Percentiles rank a stretch among this genome's conserved stretches.
Evolutionary conservation across 1,140 invertebrate genomes (phyloP).

Genomic region (Ooceraea biroi): DNA sequence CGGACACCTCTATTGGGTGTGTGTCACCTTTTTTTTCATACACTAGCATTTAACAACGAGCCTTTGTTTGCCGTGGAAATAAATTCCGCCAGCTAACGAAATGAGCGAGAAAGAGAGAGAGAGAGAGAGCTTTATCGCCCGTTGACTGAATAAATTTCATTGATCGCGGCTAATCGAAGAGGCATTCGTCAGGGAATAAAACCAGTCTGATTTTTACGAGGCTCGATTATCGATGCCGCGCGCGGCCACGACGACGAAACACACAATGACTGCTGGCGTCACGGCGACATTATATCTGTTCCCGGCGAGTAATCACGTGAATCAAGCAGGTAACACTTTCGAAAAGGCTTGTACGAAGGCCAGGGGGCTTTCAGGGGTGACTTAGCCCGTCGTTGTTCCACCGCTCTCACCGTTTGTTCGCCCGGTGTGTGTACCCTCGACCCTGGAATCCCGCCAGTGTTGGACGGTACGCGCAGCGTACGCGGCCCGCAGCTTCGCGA

Average conservation of each 20-base stretch:
- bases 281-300: too few relatives aligned
- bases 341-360: background rate
- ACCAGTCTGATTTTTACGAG: background rate
- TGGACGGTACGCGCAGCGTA: slow-evolving; percentile 40
- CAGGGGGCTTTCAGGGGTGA: background rate
- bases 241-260: too few relatives aligned
- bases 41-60: background rate
- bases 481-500: slow-evolving; percentile 76
- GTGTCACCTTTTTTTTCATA: background rate
- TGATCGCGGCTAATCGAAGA: background rate
- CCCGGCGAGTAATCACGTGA: background rate
- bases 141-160: too few relatives aligned
- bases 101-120: too few relatives aligned
- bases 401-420: background rate
- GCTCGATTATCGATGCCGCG: background rate
- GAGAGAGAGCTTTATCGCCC: background rate
- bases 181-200: background rate
- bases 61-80: background rate
- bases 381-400: background rate
- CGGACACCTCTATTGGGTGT: background rate
- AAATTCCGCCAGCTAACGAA: background rate
- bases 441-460: slow-evolving; percentile 55
- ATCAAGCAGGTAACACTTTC: background rate
- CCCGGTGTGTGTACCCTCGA: slow-evolving; percentile 35
- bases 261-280: too few relatives aligned